Conservation (phyloP, 2,888 invertebrate genomes). For the Blera fallax region DNA sequence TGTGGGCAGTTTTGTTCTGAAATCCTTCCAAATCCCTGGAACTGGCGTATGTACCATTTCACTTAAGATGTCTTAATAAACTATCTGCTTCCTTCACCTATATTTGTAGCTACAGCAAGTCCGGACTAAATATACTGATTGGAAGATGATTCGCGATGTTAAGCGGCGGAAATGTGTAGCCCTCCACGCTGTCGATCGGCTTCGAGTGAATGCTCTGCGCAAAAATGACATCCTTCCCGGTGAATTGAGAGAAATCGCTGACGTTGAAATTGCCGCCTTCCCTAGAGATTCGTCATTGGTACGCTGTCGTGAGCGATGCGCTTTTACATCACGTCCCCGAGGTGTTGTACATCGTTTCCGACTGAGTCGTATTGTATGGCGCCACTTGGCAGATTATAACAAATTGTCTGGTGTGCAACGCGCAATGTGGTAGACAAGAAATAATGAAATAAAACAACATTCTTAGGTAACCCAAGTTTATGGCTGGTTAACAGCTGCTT, state of each 20-base stretch:
- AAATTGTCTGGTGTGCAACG: slow-evolving; percentile 94
- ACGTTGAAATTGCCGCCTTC: slow-evolving; percentile 88
- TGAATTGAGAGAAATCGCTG: slow-evolving; percentile 90
- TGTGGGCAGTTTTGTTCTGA: slow-evolving; percentile 75
- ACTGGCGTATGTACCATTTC: slow-evolving; percentile 76
- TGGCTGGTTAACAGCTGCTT: slow-evolving; percentile 32
- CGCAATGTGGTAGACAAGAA: slow-evolving; percentile 89
- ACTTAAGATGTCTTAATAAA: neutral
- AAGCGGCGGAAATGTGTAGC: slow-evolving; percentile 89
- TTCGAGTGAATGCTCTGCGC: slow-evolving; percentile 91
- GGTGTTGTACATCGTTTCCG: slow-evolving; percentile 92
- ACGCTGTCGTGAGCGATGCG: slow-evolving; percentile 90
- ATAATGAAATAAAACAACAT: slow-evolving; percentile 38
- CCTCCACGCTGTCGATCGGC: slow-evolving; percentile 88
- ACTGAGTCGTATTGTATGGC: slow-evolving; percentile 94
- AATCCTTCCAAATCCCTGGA: slow-evolving; percentile 77
- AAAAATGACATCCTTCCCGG: slow-evolving; percentile 93
- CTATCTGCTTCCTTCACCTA: slow-evolving; percentile 64
- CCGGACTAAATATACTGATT: slow-evolving; percentile 90
- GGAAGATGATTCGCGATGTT: slow-evolving; percentile 93
- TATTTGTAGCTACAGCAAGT: slow-evolving; percentile 88
- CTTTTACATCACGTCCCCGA: slow-evolving; percentile 92
- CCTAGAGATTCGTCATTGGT: slow-evolving; percentile 88
- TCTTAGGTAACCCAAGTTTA: slow-evolving; percentile 29
- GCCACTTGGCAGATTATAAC: slow-evolving; percentile 96